Percentiles rank a stretch among this genome's conserved stretches.
Evolutionary conservation across 2,113 vertebrate species (phyloP).

Genomic region (Ellobius talpinus): DNA sequence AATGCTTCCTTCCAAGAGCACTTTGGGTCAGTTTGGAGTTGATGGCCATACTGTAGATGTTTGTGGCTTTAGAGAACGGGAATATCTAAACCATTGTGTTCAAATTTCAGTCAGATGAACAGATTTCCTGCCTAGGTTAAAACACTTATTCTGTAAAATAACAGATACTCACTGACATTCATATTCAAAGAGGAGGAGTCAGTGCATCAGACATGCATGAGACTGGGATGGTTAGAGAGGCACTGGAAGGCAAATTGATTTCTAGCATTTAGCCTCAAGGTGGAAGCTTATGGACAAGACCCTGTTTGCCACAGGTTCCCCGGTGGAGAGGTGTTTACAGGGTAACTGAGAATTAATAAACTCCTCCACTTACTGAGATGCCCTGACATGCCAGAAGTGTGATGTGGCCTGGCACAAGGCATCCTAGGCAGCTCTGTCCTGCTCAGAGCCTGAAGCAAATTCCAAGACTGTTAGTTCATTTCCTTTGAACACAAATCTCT

Average conservation of each 20-base stretch:
- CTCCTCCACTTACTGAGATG: not conserved
- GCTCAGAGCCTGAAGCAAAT: conserved; percentile 30
- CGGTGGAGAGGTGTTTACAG: not conserved
- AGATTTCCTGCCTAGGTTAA: conserved; percentile 25
- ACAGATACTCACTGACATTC: conserved; percentile 48
- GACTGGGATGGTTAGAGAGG: not conserved
- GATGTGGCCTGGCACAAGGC: not conserved
- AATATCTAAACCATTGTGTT: conserved; percentile 38
- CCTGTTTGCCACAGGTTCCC: not conserved
- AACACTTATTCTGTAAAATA: conserved; percentile 55
- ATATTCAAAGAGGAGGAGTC: not conserved
- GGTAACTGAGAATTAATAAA: not conserved
- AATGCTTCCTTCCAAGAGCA: not conserved
- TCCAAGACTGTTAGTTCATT: not conserved
- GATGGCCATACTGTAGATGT: not conserved
- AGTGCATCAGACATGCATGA: not conserved
- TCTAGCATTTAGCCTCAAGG: not conserved
- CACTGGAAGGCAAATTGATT: not conserved
- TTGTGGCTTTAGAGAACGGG: conserved; percentile 33
- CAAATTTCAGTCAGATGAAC: conserved; percentile 27
- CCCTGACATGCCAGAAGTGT: not conserved
- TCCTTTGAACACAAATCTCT: not conserved
- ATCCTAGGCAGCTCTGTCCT: not conserved
- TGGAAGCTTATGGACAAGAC: not conserved
- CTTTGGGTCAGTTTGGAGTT: conserved; percentile 46